Percentiles rank a stretch among this genome's conserved stretches.
Conservation (phyloP, 2,888 invertebrate species). For the Hypena proboscidalis region DNA sequence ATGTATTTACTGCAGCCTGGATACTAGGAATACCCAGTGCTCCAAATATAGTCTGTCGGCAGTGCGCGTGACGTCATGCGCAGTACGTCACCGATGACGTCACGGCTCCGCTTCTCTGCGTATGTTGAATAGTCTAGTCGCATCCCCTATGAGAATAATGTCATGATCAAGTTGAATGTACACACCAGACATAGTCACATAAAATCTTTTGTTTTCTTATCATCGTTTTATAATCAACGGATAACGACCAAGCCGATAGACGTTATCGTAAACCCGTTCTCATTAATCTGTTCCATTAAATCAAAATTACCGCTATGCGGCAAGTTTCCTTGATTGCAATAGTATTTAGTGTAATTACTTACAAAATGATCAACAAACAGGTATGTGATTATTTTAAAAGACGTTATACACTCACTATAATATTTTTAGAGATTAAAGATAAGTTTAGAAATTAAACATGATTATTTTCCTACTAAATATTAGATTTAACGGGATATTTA, state of each 20-base stretch:
- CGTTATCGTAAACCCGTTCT: neutral
- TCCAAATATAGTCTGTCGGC: constrained; percentile 24
- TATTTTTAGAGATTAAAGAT: no score
- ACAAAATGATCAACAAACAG: no score
- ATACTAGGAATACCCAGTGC: constrained; percentile 18
- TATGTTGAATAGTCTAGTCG: no score
- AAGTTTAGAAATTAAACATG: no score
- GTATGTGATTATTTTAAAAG: no score
- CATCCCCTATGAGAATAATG: constrained; percentile 16
- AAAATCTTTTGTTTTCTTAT: neutral
- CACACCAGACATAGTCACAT: neutral
- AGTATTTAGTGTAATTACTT: neutral
- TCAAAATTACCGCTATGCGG: neutral
- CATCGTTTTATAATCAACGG: neutral
- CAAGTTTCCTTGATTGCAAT: no score
- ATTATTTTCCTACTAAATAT: no score
- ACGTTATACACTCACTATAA: no score
- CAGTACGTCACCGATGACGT: constrained; percentile 62
- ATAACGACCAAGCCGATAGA: neutral
- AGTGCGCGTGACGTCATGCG: constrained; percentile 61
- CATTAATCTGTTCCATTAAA: neutral
- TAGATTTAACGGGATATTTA: neutral
- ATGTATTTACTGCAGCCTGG: neutral
- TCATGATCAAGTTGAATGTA: constrained; percentile 19
- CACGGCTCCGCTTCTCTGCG: constrained; percentile 30